Conservation (phyloP, 2,797 vertebrate genomes). For the Falco berigora region DNA sequence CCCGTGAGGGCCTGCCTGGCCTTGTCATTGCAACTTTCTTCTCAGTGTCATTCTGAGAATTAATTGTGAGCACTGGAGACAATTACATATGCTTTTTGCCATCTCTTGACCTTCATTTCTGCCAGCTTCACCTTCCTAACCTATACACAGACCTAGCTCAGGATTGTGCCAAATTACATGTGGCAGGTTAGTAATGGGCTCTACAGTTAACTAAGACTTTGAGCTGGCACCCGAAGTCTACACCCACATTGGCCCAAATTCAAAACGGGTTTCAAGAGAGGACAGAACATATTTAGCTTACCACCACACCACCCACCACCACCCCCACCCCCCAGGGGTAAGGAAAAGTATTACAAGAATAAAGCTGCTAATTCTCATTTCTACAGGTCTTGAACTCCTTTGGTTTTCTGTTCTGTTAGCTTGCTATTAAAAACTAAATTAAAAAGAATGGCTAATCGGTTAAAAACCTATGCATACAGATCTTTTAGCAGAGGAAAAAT, state of each 20-base stretch:
- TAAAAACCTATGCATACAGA: not conserved
- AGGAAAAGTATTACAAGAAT: not conserved
- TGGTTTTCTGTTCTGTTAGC: not conserved
- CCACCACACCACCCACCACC: no score
- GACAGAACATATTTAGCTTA: not conserved
- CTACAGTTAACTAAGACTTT: not conserved
- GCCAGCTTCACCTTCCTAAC: not conserved
- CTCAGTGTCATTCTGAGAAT: not conserved
- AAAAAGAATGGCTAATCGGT: not conserved
- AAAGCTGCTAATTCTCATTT: not conserved
- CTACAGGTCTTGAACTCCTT: not conserved
- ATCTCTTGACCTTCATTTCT: not conserved
- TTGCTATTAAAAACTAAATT: not conserved
- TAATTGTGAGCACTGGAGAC: conserved; percentile 5
- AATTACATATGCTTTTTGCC: conserved; percentile 39
- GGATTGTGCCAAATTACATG: not conserved
- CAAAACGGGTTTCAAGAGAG: not conserved
- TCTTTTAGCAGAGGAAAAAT: not conserved
- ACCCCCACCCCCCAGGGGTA: not conserved
- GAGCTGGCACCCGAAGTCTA: not conserved
- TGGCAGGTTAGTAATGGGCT: not conserved
- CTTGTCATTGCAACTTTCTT: conserved; percentile 17
- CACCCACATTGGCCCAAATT: not conserved
- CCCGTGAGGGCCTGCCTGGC: not conserved
- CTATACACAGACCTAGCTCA: not conserved